Base-by-base conservation (phyloP, 2,888 invertebrate species). In the Drosophila prolongata region DNA sequence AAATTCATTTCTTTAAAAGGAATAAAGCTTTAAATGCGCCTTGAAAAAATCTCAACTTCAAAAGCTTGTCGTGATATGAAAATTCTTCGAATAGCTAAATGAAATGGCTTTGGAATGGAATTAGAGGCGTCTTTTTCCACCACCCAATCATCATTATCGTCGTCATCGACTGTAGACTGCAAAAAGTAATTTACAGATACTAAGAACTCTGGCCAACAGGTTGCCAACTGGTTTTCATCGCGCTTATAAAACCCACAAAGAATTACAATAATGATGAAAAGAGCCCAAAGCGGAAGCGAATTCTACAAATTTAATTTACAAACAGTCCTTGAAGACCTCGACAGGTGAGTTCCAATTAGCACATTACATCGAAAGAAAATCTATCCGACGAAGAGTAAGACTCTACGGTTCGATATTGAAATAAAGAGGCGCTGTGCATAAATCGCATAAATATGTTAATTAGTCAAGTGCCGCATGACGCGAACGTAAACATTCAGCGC, bases 391-490 rank as follows among this genome's bases (percentile, higher is more conserved):
- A 16, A 34, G 8, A 47, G 38, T 10, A 1, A 8, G 42, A 38
- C 37, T 14, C n/a, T 14, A 8, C n/a, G 70, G 47, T n/a, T 6
- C 47, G 82, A 77, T 86, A 76, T 72, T 78, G 47, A 80, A 73
- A 78, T 67, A 81, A 87, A 82, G 83, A 82, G 68, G 76, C 83
- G 82, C 86, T 65, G 57, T 83, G 76, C 81, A 86, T 88, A 88
- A 84, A 87, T 86, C 85, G 85, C 85, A 89, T 87, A 84, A 81
- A 86, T 86, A 86, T 86, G 85, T 65, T 86, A 88, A 86, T 86
- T 87, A 61, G 60, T 53, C 61, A 14, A 65, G 60, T 67, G 54
- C 46, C 76, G 64, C 64, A 57, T 53, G 61, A 70, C 43, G n/a
- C 47, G 54, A 54, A 37, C 68, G 70, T 70, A 70, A 72, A 67